Percentiles rank a stretch among this genome's conserved stretches.
These are phyloP conservation scores for Lysandra coridon DNA, from an alignment of 2,888 invertebrate species.

Conservation along the genomic window DNA sequence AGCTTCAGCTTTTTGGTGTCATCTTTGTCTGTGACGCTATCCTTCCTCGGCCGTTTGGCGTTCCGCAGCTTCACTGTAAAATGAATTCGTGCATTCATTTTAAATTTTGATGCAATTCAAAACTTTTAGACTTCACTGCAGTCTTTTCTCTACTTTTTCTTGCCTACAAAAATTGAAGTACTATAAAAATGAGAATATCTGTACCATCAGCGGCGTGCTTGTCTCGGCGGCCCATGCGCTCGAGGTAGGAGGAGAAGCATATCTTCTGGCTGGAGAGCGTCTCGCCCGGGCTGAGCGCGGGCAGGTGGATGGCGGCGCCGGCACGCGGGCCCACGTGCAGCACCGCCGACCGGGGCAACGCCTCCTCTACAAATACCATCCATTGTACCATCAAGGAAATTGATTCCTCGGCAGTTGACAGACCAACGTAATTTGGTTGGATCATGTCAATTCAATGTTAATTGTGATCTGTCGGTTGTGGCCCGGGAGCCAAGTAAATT, in stretches of 20 bases:
- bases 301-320: constrained; percentile 84
- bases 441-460: too few species aligned
- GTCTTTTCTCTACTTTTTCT: too few species aligned
- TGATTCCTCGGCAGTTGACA: too few species aligned
- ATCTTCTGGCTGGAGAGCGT: constrained; percentile 89
- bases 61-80: constrained; percentile 65
- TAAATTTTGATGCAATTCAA: too few species aligned
- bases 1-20: constrained; percentile 66
- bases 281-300: constrained; percentile 87
- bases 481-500: too few species aligned
- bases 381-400: too few species aligned
- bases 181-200: not conserved
- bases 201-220: constrained; percentile 48
- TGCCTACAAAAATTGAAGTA: too few species aligned
- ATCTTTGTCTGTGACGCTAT: constrained; percentile 77
- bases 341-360: constrained; percentile 56
- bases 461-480: too few species aligned
- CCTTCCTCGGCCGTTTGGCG: constrained; percentile 78
- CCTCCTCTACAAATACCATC: constrained; percentile 51
- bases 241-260: constrained; percentile 88
- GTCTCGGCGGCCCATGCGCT: constrained; percentile 79
- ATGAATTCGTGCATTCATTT: too few species aligned
- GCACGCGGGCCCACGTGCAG: constrained; percentile 75
- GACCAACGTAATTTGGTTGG: too few species aligned
- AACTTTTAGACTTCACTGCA: too few species aligned